phyloP scores from a whole-genome alignment of 1,140 invertebrate genomes.

The Mya arenaria region DNA sequence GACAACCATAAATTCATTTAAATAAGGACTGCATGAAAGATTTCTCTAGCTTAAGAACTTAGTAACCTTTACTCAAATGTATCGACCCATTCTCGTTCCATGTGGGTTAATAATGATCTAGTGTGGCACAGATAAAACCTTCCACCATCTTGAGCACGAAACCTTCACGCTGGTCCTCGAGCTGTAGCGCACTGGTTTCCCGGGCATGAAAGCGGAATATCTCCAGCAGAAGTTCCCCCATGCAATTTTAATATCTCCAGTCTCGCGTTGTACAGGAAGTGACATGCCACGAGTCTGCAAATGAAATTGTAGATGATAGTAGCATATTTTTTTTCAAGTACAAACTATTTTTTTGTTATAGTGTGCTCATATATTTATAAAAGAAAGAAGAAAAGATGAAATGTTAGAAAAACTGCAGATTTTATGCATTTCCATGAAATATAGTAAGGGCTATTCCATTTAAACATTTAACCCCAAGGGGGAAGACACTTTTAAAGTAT shows the following conservation, averaged over 20 bases:
- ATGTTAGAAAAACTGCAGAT: too few species aligned
- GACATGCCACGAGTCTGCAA: conserved; percentile 64
- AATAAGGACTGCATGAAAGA: too few species aligned
- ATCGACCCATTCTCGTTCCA: conserved; percentile 72
- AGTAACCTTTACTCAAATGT: conserved; percentile 67
- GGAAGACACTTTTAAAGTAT: too few species aligned
- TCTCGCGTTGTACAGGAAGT: conserved; percentile 74
- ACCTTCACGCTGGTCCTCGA: conserved; percentile 71
- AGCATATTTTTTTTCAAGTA: too few species aligned
- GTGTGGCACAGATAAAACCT: conserved; percentile 71
- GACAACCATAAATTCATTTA: too few species aligned
- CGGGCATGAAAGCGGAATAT: conserved; percentile 69
- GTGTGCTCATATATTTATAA: too few species aligned
- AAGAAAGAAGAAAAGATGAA: too few species aligned
- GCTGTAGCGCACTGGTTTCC: conserved; percentile 66
- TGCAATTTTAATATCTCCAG: conserved; percentile 70
- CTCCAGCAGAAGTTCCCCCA: conserved; percentile 73
- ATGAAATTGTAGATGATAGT: background rate
- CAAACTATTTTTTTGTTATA: too few species aligned
- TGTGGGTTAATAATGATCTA: conserved; percentile 68
- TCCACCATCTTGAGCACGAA: conserved; percentile 75
- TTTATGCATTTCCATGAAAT: too few species aligned
- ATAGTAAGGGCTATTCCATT: too few species aligned
- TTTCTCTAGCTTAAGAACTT: too few species aligned
- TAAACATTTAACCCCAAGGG: too few species aligned